A percentile compares a stretch with the other conserved stretches of the same genome.
Conservation (phyloP, 1,140 invertebrate species). For the Carposina sasakii region DNA sequence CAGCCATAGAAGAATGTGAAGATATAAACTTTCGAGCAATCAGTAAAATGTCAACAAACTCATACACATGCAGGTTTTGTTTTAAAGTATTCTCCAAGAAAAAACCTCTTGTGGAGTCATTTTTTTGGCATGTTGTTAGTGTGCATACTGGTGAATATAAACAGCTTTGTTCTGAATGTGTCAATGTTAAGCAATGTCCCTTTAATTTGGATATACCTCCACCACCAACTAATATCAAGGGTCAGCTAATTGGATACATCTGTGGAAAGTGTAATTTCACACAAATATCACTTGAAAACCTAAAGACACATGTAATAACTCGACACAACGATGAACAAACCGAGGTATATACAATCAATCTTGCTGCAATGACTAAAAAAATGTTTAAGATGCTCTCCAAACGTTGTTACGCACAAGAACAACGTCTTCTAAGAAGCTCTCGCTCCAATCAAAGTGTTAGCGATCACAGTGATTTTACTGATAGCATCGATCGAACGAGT, state of each 20-base stretch:
- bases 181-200: slow-evolving; percentile 31
- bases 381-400: slow-evolving; percentile 19
- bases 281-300: slow-evolving; percentile 74
- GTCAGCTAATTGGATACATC: slow-evolving; percentile 75
- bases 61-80: slow-evolving; percentile 71
- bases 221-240: slow-evolving; percentile 44
- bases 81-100: slow-evolving; percentile 51
- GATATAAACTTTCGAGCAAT: slow-evolving; percentile 43
- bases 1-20: slow-evolving; percentile 50
- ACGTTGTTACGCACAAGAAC: neutral
- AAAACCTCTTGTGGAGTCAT: slow-evolving; percentile 53
- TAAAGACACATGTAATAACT: slow-evolving; percentile 74
- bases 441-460: slow-evolving; percentile 30
- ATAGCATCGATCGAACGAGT: slow-evolving; percentile 11
- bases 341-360: slow-evolving; percentile 56
- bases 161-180: slow-evolving; percentile 74
- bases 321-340: slow-evolving; percentile 69
- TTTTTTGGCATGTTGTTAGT: slow-evolving; percentile 79
- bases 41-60: slow-evolving; percentile 40
- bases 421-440: slow-evolving; percentile 38
- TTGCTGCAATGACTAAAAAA: slow-evolving; percentile 42
- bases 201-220: slow-evolving; percentile 54
- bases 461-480: slow-evolving; percentile 11
- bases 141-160: slow-evolving; percentile 83
- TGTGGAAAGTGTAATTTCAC: slow-evolving; percentile 80